Base-by-base conservation (phyloP, 2,113 vertebrate species). In the Caranx melampygus region DNA sequence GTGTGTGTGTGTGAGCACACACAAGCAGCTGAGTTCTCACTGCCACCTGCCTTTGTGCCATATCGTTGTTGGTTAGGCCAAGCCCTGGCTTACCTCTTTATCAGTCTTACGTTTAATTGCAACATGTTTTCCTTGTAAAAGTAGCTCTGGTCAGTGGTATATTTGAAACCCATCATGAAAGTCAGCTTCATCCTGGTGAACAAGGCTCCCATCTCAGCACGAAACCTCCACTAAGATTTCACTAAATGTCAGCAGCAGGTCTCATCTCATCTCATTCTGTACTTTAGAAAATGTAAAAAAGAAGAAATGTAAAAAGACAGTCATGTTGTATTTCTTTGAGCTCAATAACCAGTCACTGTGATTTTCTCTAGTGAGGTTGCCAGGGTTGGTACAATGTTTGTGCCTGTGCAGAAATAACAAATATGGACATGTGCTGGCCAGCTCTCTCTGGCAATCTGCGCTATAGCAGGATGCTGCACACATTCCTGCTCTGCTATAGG, bases 21-120 rank as follows among this genome's bases (percentile, higher is more conserved):
- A 71, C 21, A 18, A 59, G 76, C 52, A 40, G 78, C 67, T 26
- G 59, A 59, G 49, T 73, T 86, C 71, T 89, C 63, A 20, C 26
- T 74, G 86, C 86, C 78, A 77, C 68, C 82, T 85, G 62, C 67
- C 66, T 79, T n/a, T 67, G 72, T 68, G 14, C 40, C 49, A 70
- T 61, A 9, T 61, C 2, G 3, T 74, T 78, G 80, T 85, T 71
- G 71, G 10, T 57, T 3, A 34, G 70, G 73, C 52, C 35, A 0
- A 66, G 62, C 34, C 54, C 7, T 1, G 6, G 61, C 51, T 69
- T 69, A 63, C 78, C 67, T 74, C 79, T 86, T 75, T 52, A 71
- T 75, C 59, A 15, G 34, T 40, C 37, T 44, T 63, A 6, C 7
- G 5, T 78, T 81, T 62, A 14, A 33, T 72, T 61, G 66, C 40